Percentiles rank a stretch among this genome's conserved stretches.
These are phyloP conservation scores for Idris sp. DNA, from an alignment of 1,140 invertebrate species.

Conservation along the genomic window DNA sequence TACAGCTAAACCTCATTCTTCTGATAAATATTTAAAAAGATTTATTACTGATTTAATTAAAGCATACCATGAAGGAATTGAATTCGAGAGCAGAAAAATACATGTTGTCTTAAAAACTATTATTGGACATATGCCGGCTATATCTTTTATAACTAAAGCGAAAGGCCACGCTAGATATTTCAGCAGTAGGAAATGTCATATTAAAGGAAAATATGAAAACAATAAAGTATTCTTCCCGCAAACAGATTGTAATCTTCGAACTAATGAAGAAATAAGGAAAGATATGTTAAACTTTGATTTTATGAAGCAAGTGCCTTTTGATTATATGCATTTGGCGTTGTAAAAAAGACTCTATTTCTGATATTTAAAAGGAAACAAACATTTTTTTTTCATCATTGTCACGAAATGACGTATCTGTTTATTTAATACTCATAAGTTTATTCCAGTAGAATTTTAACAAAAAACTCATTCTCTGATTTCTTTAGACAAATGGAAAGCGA, in stretches of 20 bases:
- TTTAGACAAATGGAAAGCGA: constrained; percentile 20
- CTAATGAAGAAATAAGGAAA: constrained; percentile 15
- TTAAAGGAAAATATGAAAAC: constrained; percentile 6
- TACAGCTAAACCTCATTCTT: constrained; percentile 17
- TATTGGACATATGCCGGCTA: constrained; percentile 33
- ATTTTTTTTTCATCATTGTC: not conserved
- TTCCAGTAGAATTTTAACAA: constrained; percentile 19
- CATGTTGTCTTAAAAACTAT: constrained; percentile 8
- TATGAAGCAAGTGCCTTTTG: constrained; percentile 51
- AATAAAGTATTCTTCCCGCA: constrained; percentile 57
- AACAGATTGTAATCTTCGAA: constrained; percentile 30
- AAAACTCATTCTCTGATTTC: constrained; percentile 5
- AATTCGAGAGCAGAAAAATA: constrained; percentile 1
- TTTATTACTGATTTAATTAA: constrained; percentile 18
- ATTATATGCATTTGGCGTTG: constrained; percentile 68
- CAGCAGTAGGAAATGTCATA: constrained; percentile 17
- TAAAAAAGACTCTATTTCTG: constrained; percentile 38
- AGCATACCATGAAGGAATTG: not conserved
- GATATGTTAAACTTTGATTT: constrained; percentile 47
- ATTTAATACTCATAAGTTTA: constrained; percentile 5
- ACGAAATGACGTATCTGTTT: not conserved
- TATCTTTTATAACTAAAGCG: constrained; percentile 19
- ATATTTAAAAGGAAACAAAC: not conserved
- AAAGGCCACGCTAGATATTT: constrained; percentile 25
- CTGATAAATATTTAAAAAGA: constrained; percentile 7